Conservation (phyloP, 2,797 vertebrate species). For the Menidia menidia region DNA sequence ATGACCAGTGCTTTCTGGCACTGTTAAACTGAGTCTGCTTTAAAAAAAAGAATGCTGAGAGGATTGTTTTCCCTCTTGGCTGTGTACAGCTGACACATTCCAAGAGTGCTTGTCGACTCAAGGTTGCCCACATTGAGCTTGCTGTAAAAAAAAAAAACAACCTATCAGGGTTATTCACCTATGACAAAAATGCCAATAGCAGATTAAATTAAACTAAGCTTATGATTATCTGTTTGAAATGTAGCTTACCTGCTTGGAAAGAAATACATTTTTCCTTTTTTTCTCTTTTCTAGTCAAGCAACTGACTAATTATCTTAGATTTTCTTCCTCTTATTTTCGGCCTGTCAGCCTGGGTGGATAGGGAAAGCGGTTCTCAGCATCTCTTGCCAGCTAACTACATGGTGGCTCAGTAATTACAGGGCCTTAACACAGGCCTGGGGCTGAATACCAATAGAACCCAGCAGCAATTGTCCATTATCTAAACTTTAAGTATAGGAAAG, state of each 20-base stretch:
- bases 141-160: slow-evolving; percentile 36
- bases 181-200: slow-evolving; percentile 38
- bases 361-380: slow-evolving; percentile 63
- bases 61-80: slow-evolving; percentile 54
- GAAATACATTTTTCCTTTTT: slow-evolving; percentile 28
- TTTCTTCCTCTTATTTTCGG: slow-evolving; percentile 39
- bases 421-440: slow-evolving; percentile 67
- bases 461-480: slow-evolving; percentile 70
- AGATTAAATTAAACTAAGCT: slow-evolving; percentile 51
- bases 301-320: slow-evolving; percentile 33
- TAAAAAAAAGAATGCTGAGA: too few relatives aligned
- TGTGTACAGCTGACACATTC: slow-evolving; percentile 62
- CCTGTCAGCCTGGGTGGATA: slow-evolving; percentile 57
- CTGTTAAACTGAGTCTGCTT: slow-evolving; percentile 19
- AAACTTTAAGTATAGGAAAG: slow-evolving; percentile 52
- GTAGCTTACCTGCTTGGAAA: slow-evolving; percentile 19
- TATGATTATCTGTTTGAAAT: slow-evolving; percentile 44
- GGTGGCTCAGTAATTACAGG: slow-evolving; percentile 79
- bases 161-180: slow-evolving; percentile 61
- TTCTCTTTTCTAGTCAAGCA: slow-evolving; percentile 23
- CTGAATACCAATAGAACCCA: slow-evolving; percentile 69
- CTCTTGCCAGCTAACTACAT: slow-evolving; percentile 76
- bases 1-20: slow-evolving; percentile 34
- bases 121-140: slow-evolving; percentile 47
- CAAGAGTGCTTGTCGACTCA: slow-evolving; percentile 62